These are phyloP conservation scores for Oryctolagus cuniculus DNA, from an alignment of 2,113 vertebrate species.

Conservation along the genomic window DNA sequence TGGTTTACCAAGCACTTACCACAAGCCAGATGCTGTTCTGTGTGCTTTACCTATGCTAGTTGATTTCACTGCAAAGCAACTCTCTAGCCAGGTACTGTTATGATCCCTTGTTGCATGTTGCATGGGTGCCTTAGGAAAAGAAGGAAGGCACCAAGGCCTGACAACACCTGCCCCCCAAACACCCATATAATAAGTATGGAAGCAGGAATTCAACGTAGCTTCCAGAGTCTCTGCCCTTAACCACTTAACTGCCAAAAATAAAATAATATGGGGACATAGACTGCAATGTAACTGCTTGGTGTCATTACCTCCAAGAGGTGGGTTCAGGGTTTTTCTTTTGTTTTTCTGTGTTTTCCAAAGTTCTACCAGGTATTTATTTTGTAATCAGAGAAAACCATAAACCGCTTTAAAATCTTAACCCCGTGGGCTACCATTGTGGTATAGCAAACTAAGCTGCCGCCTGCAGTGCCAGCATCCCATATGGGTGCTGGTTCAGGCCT, in stretches of 20 bases:
- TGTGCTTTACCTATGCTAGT: neutral
- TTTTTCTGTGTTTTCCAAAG: neutral
- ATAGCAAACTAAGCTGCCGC: too few relatives aligned
- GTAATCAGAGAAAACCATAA: constrained; percentile 26
- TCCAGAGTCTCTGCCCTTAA: constrained; percentile 18
- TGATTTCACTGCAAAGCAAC: constrained; percentile 3
- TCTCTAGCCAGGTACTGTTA: neutral
- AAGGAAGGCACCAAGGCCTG: neutral
- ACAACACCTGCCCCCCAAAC: neutral
- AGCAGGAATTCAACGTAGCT: neutral
- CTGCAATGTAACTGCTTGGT: neutral
- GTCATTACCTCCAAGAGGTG: neutral
- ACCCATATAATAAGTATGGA: neutral
- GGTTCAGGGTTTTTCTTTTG: neutral
- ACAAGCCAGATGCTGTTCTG: neutral
- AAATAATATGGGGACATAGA: neutral
- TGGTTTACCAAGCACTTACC: neutral
- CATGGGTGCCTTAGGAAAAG: neutral
- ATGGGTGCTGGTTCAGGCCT: too few relatives aligned
- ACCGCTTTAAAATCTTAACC: constrained; percentile 14
- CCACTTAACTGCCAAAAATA: neutral
- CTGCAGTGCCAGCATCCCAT: too few relatives aligned
- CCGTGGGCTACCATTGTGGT: neutral
- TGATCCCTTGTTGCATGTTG: neutral
- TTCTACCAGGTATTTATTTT: neutral